These are phyloP conservation scores for Epizoanthus scotinus DNA, from an alignment of 92 coral and sea anemone species.

Conservation along the genomic window DNA sequence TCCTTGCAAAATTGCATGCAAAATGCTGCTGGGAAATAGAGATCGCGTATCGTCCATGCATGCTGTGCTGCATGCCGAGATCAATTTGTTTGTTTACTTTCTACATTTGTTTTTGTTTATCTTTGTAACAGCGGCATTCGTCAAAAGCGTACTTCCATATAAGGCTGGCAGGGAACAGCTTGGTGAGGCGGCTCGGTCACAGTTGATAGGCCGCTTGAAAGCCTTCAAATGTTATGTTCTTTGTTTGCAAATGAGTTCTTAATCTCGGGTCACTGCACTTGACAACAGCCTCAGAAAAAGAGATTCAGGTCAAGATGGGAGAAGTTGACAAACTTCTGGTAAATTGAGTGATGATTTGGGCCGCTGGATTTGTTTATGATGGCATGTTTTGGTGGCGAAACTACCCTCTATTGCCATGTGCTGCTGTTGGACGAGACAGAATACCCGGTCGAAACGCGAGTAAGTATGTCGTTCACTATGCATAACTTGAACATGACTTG, in stretches of 20 bases:
- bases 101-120: constrained; percentile 10
- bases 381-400: constrained; percentile 40
- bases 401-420: constrained; percentile 30
- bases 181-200: constrained; percentile 4
- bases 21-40: too few species aligned
- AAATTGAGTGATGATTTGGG: constrained; percentile 22
- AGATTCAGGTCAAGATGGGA: constrained; percentile 44
- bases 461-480: not conserved
- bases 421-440: constrained; percentile 36
- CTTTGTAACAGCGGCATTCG: not conserved
- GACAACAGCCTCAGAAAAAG: constrained; percentile 42
- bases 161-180: not conserved
- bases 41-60: too few species aligned
- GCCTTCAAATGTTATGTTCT: constrained; percentile 6
- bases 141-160: constrained; percentile 22
- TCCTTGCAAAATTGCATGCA: too few species aligned
- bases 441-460: constrained; percentile 36
- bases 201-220: not conserved
- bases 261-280: constrained; percentile 44
- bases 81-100: constrained; percentile 5
- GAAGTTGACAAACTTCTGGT: constrained; percentile 25
- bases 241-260: constrained; percentile 42
- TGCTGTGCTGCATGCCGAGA: too few species aligned
- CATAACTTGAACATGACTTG: constrained; percentile 15
- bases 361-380: not conserved